Evolutionary conservation across 2,113 vertebrate species (phyloP).

Genomic region (Climacteris rufus): DNA sequence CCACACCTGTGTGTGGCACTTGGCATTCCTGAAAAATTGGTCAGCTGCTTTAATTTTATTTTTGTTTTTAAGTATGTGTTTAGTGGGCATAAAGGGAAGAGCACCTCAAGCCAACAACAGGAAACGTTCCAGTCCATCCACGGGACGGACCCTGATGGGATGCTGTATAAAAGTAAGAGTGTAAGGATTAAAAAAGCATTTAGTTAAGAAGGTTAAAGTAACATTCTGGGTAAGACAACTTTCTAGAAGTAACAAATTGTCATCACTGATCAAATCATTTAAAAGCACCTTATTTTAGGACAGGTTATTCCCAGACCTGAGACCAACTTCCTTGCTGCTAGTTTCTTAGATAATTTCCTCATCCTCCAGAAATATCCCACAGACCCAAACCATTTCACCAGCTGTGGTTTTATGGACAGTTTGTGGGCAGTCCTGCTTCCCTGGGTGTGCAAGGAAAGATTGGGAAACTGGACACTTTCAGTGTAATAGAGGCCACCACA

Average conservation of each 20-base stretch:
- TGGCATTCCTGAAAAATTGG: background rate
- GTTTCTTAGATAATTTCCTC: background rate
- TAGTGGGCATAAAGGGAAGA: background rate
- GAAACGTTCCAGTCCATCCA: background rate
- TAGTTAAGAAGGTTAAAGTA: background rate
- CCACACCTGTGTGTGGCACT: background rate
- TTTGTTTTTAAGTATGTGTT: background rate
- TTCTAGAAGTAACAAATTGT: background rate
- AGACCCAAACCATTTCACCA: background rate
- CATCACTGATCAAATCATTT: rapidly evolving
- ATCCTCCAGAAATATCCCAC: background rate
- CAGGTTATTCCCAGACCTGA: background rate
- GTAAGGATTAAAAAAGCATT: background rate
- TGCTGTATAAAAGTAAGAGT: background rate
- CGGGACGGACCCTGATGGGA: background rate
- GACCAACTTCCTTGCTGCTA: background rate
- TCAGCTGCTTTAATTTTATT: background rate
- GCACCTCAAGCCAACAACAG: background rate
- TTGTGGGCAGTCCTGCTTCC: background rate
- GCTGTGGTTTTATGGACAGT: rapidly evolving
- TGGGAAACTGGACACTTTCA: background rate
- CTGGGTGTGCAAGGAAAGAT: background rate
- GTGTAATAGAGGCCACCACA: background rate
- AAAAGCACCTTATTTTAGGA: background rate
- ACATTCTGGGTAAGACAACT: background rate